phyloP scores from a whole-genome alignment of 2,797 vertebrate species.

The Gadopsis marmoratus region DNA sequence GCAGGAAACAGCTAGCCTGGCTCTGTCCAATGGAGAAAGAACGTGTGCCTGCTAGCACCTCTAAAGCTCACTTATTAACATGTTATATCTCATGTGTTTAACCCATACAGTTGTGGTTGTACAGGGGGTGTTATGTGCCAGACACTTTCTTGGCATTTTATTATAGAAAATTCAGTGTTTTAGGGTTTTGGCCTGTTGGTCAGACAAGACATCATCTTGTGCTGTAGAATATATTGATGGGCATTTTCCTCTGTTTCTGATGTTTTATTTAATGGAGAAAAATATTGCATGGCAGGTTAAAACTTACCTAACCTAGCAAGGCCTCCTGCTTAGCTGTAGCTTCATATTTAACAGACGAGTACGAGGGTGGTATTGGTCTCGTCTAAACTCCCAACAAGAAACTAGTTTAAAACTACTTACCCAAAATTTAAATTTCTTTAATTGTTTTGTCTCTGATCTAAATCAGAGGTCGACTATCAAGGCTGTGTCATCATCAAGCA shows the following conservation, averaged over 20 bases:
- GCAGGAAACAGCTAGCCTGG: background rate
- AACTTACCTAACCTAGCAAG: background rate
- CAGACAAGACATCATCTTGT: background rate
- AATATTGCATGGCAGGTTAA: background rate
- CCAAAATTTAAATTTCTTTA: conserved; percentile 1
- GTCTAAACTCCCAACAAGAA: background rate
- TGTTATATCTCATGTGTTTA: too few species aligned
- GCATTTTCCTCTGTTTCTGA: background rate
- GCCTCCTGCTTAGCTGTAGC: background rate
- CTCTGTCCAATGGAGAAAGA: background rate
- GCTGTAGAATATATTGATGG: background rate
- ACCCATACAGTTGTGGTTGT: too few species aligned
- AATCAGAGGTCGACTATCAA: conserved; percentile 30
- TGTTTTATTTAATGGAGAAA: background rate
- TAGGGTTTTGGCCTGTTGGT: background rate
- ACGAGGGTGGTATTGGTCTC: background rate
- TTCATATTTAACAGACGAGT: background rate
- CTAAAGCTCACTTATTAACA: background rate
- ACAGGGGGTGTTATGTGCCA: background rate
- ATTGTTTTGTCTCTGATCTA: conserved; percentile 29
- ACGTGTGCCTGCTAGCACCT: too few species aligned
- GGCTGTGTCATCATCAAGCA: conserved; percentile 11
- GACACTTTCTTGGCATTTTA: background rate
- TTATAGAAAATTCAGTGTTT: background rate
- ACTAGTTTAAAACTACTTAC: background rate